Base-by-base conservation (phyloP, 2,113 vertebrate genomes). In the Marmota flaviventris region DNA sequence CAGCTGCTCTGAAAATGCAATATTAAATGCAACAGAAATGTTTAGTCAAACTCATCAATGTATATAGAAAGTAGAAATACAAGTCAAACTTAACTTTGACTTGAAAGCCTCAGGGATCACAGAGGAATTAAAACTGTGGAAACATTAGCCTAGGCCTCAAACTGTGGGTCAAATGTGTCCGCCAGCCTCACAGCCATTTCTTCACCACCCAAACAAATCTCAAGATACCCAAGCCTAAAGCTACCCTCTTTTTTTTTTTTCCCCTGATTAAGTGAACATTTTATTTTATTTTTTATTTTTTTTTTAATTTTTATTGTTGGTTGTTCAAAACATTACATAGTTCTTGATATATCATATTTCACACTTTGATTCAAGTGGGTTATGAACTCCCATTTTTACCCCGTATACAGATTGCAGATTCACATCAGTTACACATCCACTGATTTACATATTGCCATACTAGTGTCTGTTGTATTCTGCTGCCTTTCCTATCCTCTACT, bases 1-100 rank as follows among this genome's bases (percentile, higher is more conserved):
- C 27, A 32, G 5, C 51, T 69, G 45, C 24, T 39, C 51, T 96
- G 82, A 96, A 93, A 95, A 73, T 81, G n/a, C 22, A 85, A 5
- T 65, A 75, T 32, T 67, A 88, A 77, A 89, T 22, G 72, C 48
- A 81, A 94, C 0, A 89, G 37, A 79, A 84, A 87, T 61, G 27
- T 84, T 89, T 79, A 51, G 18, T 87, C 85, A 63, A 81, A 82
- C 10, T 14, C 20, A 78, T 18, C 24, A n/a, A 72, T n/a, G 8
- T 18, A 72, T 18, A 72, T 8, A 72, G 17, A 18, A 37, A 89
- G 39, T 29, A 89, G 29, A 77, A 77, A 48, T n/a, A 72, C 34
- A 63, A n/a, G 20, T 87, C 92, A 94, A 90, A 76, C 10, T 24
- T 53, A 72, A 76, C 63, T 75, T 29, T 84, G 58, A 92, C 53